Conservation (phyloP, 2,888 invertebrate genomes). For the Ennomos fuscantarius region DNA sequence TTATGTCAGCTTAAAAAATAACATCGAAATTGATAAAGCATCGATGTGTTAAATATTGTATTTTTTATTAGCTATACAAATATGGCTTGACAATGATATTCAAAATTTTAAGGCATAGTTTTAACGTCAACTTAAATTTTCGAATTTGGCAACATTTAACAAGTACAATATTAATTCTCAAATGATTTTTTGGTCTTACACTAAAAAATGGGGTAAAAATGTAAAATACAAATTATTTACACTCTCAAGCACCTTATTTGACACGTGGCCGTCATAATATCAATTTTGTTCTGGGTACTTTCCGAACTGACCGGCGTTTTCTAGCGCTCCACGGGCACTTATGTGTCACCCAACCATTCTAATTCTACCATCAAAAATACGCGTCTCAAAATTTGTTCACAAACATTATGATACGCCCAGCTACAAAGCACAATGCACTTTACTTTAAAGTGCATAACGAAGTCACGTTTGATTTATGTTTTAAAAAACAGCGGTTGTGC, state of each 20-base stretch:
- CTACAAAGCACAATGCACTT: neutral
- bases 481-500: too few species aligned
- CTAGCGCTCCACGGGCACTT: slow-evolving; percentile 9
- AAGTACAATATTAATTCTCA: slow-evolving; percentile 18
- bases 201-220: slow-evolving; percentile 64
- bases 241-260: slow-evolving; percentile 78
- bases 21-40: slow-evolving; percentile 17
- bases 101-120: slow-evolving; percentile 21
- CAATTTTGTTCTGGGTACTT: slow-evolving; percentile 62
- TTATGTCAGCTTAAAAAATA: slow-evolving; percentile 22
- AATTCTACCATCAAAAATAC: too few species aligned
- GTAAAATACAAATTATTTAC: slow-evolving; percentile 69
- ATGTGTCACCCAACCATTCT: too few species aligned
- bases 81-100: slow-evolving; percentile 31
- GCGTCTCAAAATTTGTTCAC: too few species aligned
- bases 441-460: too few species aligned
- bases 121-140: slow-evolving; percentile 30
- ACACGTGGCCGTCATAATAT: slow-evolving; percentile 68
- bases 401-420: too few species aligned
- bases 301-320: slow-evolving; percentile 30
- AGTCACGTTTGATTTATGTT: too few species aligned
- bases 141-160: slow-evolving; percentile 42
- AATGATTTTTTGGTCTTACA: slow-evolving; percentile 56
- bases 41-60: slow-evolving; percentile 28
- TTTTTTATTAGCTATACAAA: slow-evolving; percentile 30